Conservation (phyloP, 53 echinoderm and acorn worm genomes). For the Echinometra lucunter region DNA sequence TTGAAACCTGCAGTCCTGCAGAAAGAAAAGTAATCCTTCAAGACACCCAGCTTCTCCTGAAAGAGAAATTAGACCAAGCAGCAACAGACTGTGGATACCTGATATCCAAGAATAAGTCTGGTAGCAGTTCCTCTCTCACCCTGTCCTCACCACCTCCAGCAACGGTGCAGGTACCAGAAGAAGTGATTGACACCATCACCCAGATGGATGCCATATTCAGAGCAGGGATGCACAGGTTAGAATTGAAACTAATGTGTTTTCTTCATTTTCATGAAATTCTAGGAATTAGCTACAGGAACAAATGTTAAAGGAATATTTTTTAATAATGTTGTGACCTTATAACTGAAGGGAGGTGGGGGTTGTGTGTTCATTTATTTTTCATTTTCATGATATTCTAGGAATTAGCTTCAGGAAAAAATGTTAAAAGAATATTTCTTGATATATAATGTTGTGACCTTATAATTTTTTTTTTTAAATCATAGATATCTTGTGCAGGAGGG, state of each 20-base stretch:
- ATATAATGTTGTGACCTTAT: too few species aligned
- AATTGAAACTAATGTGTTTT: not conserved
- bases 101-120: constrained; percentile 35
- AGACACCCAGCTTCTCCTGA: constrained; percentile 74
- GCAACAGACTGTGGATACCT: constrained; percentile 77
- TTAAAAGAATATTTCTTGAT: too few species aligned
- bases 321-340: too few species aligned
- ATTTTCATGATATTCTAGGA: too few species aligned
- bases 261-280: not conserved
- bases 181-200: constrained; percentile 60
- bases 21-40: constrained; percentile 69
- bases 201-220: constrained; percentile 51
- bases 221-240: constrained; percentile 59
- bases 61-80: constrained; percentile 77
- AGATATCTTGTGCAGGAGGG: constrained; percentile 64
- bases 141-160: not conserved
- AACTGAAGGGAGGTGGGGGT: too few species aligned
- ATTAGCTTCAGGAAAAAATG: too few species aligned
- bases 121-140: constrained; percentile 41
- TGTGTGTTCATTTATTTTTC: too few species aligned
- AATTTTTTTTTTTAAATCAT: not conserved
- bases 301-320: too few species aligned
- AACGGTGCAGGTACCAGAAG: constrained; percentile 32
- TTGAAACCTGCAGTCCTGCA: constrained; percentile 47
- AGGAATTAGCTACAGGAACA: not conserved